phyloP scores from a whole-genome alignment of 2,797 vertebrate genomes.

The Gorsachius magnificus region DNA sequence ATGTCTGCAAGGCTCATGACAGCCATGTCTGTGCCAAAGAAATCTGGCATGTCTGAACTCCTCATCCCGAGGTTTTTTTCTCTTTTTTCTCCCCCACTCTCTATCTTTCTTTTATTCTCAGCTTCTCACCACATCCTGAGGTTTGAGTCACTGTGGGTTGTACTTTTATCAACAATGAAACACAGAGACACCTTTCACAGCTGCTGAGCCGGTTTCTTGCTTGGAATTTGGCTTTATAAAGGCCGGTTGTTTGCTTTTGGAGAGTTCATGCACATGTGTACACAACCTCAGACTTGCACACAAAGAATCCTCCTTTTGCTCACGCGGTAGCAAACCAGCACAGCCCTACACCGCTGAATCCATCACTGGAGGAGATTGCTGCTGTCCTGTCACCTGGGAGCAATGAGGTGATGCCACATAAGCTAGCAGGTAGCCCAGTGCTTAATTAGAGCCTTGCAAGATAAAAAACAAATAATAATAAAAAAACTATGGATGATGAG shows the following conservation, averaged over 20 bases:
- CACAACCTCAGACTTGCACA: not conserved
- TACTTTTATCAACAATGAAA: not conserved
- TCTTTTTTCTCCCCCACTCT: not conserved
- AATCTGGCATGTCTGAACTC: conserved; percentile 29
- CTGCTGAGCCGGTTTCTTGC: not conserved
- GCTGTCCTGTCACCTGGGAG: not conserved
- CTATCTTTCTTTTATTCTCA: not conserved
- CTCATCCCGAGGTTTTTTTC: not conserved
- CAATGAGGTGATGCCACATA: not conserved
- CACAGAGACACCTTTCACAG: conserved; percentile 6
- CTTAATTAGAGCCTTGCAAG: not conserved
- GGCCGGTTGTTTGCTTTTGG: conserved; percentile 27
- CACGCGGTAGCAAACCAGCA: not conserved
- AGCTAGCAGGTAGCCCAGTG: not conserved
- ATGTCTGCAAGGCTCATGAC: conserved; percentile 7
- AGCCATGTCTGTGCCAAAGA: not conserved
- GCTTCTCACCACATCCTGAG: not conserved
- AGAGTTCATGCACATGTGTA: not conserved
- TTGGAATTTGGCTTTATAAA: conserved; percentile 33
- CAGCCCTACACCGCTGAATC: not conserved
- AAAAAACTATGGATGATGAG: fast-evolving
- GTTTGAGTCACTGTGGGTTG: conserved; percentile 15
- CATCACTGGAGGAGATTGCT: not conserved
- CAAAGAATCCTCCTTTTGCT: conserved; percentile 8
- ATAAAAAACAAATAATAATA: not conserved